Evolutionary conservation across 1,140 invertebrate species (phyloP).

Genomic region (Glossosoma conforme): DNA sequence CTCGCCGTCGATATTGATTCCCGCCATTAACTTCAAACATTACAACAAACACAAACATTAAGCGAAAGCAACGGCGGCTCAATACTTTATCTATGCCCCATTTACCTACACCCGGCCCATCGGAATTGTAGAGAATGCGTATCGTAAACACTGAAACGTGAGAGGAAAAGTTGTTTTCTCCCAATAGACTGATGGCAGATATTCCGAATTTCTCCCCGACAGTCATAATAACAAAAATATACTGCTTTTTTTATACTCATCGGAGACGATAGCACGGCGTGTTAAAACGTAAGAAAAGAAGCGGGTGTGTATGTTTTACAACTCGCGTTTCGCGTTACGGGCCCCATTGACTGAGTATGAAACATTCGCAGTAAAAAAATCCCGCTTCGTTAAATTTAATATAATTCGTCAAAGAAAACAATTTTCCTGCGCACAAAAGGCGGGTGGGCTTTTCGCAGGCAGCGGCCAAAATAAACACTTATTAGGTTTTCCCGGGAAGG

Average conservation of each 20-base stretch:
- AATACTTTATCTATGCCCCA: slow-evolving; percentile 32
- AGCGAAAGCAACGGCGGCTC: slow-evolving; percentile 25
- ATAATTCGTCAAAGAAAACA: slow-evolving; percentile 17
- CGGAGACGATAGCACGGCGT: slow-evolving; percentile 20
- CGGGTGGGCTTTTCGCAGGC: too few relatives aligned
- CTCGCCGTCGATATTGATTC: slow-evolving; percentile 18
- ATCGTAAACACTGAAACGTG: slow-evolving; percentile 28
- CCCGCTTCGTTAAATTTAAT: slow-evolving; percentile 19
- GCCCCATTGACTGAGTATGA: slow-evolving; percentile 19
- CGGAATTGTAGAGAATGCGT: slow-evolving; percentile 23
- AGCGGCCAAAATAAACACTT: too few relatives aligned
- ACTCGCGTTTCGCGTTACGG: slow-evolving; percentile 20
- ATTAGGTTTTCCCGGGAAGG: too few relatives aligned
- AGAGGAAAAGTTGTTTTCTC: slow-evolving; percentile 2
- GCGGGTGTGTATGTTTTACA: slow-evolving; percentile 23
- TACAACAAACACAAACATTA: slow-evolving; percentile 28
- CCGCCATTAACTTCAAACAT: slow-evolving; percentile 21
- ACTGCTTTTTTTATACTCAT: slow-evolving; percentile 30
- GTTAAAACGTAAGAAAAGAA: slow-evolving; percentile 10
- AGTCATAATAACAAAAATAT: slow-evolving; percentile 29
- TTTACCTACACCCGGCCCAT: slow-evolving; percentile 23
- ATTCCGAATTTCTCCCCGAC: slow-evolving; percentile 21
- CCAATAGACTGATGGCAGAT: slow-evolving; percentile 12
- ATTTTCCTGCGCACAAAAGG: slow-evolving; percentile 7
- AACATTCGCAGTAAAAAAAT: slow-evolving; percentile 11